These are phyloP conservation scores for Amiota minor DNA, from an alignment of 2,888 invertebrate species.

Conservation along the genomic window DNA sequence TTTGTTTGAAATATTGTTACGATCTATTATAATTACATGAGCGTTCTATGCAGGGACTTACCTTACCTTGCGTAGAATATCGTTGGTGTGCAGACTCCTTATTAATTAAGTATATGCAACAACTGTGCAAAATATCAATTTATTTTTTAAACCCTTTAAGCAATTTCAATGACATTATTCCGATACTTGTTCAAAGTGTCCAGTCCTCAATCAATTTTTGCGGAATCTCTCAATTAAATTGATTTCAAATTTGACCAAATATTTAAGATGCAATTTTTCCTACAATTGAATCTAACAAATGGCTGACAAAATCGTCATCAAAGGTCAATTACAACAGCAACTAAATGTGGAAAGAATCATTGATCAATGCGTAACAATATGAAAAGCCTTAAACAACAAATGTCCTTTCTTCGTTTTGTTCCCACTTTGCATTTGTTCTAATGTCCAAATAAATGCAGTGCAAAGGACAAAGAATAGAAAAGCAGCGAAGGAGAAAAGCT, in stretches of 20 bases:
- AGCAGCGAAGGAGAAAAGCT: background rate
- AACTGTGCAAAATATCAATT: no score
- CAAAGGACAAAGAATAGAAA: background rate
- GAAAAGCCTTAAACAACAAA: background rate
- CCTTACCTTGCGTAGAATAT: no score
- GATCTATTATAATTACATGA: no score
- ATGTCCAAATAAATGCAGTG: conserved; percentile 13
- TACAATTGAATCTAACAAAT: background rate
- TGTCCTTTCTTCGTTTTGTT: background rate
- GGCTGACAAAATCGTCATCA: background rate
- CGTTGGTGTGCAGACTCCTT: no score
- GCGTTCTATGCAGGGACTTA: no score
- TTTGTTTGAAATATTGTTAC: no score
- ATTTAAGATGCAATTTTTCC: background rate
- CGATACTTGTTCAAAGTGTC: no score
- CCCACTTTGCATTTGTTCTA: background rate
- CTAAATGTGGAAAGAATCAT: background rate
- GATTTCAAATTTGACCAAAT: conserved; percentile 13
- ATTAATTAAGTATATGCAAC: no score
- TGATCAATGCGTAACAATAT: background rate
- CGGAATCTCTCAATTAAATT: background rate
- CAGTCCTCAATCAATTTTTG: no score
- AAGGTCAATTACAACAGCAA: no score
- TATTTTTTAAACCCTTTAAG: no score
- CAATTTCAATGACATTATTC: no score